A percentile compares a stretch with the other conserved stretches of the same genome.
Evolutionary conservation across 2,113 vertebrate species (phyloP).

Genomic region (Epinephelus fuscoguttatus): DNA sequence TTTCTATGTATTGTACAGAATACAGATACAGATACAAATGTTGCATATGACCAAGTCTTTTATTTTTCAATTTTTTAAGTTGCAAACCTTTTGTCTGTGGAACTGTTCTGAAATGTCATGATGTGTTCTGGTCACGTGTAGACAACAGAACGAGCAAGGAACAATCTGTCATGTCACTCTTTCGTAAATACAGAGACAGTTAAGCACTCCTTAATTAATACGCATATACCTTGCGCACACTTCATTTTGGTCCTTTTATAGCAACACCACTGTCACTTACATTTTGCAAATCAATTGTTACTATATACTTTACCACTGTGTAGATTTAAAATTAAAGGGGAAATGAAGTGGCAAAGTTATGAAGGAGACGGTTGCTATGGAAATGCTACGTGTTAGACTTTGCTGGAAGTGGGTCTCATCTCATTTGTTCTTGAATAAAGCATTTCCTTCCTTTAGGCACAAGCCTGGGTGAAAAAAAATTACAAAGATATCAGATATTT

Average conservation of each 20-base stretch:
- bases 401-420: conserved; percentile 45
- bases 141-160: conserved; percentile 67
- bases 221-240: conserved; percentile 77
- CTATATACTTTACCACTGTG: conserved; percentile 85
- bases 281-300: conserved; percentile 85
- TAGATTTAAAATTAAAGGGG: conserved; percentile 76
- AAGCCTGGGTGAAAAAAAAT: conserved; percentile 20
- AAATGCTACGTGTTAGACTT: conserved; percentile 46
- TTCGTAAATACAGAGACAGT: conserved; percentile 64
- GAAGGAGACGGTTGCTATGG: conserved; percentile 34
- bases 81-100: conserved; percentile 73
- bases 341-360: conserved; percentile 40
- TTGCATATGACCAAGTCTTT: conserved; percentile 81
- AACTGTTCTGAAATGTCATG: conserved; percentile 67
- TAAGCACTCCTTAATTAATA: conserved; percentile 69
- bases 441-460: conserved; percentile 42
- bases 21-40: conserved; percentile 79
- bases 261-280: conserved; percentile 82
- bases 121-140: conserved; percentile 53
- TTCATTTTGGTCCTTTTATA: conserved; percentile 87
- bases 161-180: conserved; percentile 68
- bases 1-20: conserved; percentile 86
- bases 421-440: conserved; percentile 51
- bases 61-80: conserved; percentile 68
- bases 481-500: conserved; percentile 31